These are phyloP conservation scores for Empis stercorea DNA, from an alignment of 2,888 invertebrate genomes.

Conservation along the genomic window DNA sequence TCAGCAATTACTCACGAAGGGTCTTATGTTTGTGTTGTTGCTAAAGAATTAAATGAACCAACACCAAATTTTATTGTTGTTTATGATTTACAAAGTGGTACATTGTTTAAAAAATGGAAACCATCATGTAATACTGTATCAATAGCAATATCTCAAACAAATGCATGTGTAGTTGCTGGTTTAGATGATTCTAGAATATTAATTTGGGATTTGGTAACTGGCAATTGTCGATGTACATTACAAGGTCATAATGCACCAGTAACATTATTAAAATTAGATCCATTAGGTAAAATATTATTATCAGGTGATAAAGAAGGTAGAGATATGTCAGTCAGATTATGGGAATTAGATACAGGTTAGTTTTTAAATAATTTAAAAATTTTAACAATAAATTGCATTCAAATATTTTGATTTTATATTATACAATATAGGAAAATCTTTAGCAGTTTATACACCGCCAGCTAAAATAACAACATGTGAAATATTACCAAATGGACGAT, in stretches of 20 bases:
- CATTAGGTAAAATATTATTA: slow-evolving; percentile 56
- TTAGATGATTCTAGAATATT: slow-evolving; percentile 69
- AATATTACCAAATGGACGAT: slow-evolving; percentile 57
- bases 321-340: slow-evolving; percentile 64
- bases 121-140: slow-evolving; percentile 71
- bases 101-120: slow-evolving; percentile 85
- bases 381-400: not conserved
- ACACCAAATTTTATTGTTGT: slow-evolving; percentile 82
- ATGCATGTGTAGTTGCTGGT: slow-evolving; percentile 72
- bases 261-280: slow-evolving; percentile 57
- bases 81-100: slow-evolving; percentile 80
- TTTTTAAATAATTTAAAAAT: not conserved
- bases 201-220: slow-evolving; percentile 77
- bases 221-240: slow-evolving; percentile 64
- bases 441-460: slow-evolving; percentile 68
- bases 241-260: slow-evolving; percentile 69
- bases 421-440: slow-evolving; percentile 47
- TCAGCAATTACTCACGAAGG: slow-evolving; percentile 79
- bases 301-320: slow-evolving; percentile 59
- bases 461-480: slow-evolving; percentile 63
- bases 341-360: slow-evolving; percentile 66
- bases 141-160: slow-evolving; percentile 72
- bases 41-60: slow-evolving; percentile 58
- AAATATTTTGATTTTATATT: slow-evolving; percentile 1
- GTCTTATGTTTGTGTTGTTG: slow-evolving; percentile 58